These are phyloP conservation scores for Tragelaphus eurycerus DNA, from an alignment of 2,797 vertebrate genomes.

Conservation along the genomic window DNA sequence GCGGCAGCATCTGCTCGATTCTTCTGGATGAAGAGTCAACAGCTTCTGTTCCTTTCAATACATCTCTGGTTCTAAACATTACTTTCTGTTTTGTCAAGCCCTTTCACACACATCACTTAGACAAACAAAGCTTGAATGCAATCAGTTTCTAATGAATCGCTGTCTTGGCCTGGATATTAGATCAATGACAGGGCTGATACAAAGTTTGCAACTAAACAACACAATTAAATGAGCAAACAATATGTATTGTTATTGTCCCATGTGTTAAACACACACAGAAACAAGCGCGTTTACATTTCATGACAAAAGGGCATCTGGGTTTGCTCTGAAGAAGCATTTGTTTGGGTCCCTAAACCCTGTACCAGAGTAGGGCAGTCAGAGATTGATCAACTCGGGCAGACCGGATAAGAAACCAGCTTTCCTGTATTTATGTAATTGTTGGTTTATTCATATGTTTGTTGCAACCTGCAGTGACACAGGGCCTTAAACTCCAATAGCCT, in stretches of 20 bases:
- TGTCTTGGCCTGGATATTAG: not conserved
- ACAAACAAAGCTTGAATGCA: not conserved
- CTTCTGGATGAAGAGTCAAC: not conserved
- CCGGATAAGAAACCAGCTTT: not conserved
- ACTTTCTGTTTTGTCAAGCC: not conserved
- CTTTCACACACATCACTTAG: not conserved
- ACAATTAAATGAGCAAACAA: not conserved
- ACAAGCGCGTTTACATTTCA: not conserved
- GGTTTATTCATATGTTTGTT: not conserved
- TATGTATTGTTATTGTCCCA: not conserved
- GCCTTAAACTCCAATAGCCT: not conserved
- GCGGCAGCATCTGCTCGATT: not conserved
- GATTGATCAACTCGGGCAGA: not conserved
- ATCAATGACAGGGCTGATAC: not conserved
- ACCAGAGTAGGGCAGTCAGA: too few species aligned
- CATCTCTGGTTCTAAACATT: not conserved
- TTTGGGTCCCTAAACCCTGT: too few species aligned
- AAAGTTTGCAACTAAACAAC: not conserved
- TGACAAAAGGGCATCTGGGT: not conserved
- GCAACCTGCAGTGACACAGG: not conserved
- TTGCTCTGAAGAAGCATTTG: slow-evolving; percentile 1
- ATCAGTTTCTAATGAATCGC: not conserved
- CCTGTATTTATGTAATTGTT: not conserved
- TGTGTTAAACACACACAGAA: not conserved
- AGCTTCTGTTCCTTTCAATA: slow-evolving; percentile 8